These are phyloP conservation scores for Mus spretus DNA, from an alignment of 2,797 vertebrate species.

Conservation along the genomic window DNA sequence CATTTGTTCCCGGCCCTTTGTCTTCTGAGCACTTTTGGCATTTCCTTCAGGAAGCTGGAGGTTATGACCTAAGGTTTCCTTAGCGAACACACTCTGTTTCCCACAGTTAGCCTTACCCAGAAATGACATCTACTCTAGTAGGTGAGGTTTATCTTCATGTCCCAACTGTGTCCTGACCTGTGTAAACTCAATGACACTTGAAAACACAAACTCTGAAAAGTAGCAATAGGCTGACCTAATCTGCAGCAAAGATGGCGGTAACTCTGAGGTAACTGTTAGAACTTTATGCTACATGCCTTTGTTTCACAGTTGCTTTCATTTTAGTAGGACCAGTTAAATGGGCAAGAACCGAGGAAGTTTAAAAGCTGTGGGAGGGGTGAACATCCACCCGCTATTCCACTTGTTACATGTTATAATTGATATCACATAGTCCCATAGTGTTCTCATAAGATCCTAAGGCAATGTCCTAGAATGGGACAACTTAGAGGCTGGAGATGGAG, in stretches of 20 bases:
- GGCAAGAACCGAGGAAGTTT: neutral
- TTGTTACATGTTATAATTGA: neutral
- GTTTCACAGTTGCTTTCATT: neutral
- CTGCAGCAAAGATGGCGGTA: neutral
- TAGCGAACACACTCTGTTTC: conserved; percentile 85
- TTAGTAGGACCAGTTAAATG: neutral
- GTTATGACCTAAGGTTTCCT: conserved; percentile 89
- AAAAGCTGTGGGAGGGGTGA: neutral
- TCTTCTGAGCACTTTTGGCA: conserved; percentile 90
- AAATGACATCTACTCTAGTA: conserved; percentile 84
- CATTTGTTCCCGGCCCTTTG: conserved; percentile 90
- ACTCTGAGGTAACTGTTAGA: neutral
- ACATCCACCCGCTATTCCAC: neutral
- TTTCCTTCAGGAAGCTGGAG: conserved; percentile 91
- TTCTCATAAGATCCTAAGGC: neutral
- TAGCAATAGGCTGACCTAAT: conserved; percentile 55
- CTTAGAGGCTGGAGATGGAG: neutral
- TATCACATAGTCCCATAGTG: neutral
- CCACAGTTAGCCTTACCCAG: conserved; percentile 87
- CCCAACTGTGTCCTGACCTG: conserved; percentile 91
- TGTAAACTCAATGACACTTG: conserved; percentile 81
- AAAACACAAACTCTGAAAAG: conserved; percentile 80
- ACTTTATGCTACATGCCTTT: neutral
- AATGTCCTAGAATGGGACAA: neutral
- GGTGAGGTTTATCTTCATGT: conserved; percentile 89